Percentiles rank a stretch among this genome's conserved stretches.
Conservation (phyloP, 2,113 vertebrate species). For the Sigmodon hispidus region DNA sequence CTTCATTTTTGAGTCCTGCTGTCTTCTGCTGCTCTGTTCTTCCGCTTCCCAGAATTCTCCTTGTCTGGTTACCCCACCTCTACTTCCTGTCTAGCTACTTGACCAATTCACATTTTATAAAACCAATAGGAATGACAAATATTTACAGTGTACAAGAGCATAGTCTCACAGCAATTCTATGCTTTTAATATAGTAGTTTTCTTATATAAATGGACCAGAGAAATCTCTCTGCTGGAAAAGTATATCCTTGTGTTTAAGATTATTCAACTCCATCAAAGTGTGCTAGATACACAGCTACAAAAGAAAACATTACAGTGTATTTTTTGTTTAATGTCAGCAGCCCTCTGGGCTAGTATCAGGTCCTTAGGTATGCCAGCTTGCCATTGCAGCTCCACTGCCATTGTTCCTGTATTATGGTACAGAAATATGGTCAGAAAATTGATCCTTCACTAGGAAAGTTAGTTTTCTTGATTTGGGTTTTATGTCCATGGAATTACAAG, state of each 20-base stretch:
- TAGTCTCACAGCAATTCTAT: too few relatives aligned
- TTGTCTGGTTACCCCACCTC: too few relatives aligned
- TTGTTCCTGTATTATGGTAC: neutral
- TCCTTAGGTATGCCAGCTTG: neutral
- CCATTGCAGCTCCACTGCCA: neutral
- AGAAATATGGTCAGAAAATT: slow-evolving; percentile 39
- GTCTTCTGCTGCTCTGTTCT: too few relatives aligned
- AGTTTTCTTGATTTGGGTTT: slow-evolving; percentile 31
- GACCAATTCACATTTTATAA: too few relatives aligned
- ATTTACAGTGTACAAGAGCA: too few relatives aligned
- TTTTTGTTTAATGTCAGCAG: neutral
- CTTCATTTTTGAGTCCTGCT: too few relatives aligned
- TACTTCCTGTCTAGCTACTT: too few relatives aligned
- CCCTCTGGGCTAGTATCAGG: neutral
- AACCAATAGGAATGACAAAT: too few relatives aligned
- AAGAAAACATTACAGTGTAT: neutral
- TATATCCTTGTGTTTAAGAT: neutral
- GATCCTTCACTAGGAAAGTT: slow-evolving; percentile 3
- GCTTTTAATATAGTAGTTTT: neutral
- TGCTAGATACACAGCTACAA: neutral
- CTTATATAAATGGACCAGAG: neutral
- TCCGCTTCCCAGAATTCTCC: too few relatives aligned
- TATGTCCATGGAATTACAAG: slow-evolving; percentile 27
- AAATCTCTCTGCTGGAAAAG: neutral
- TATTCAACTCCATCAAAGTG: neutral